Conservation (phyloP, 1,140 invertebrate genomes). For the Microvelia longipes region DNA sequence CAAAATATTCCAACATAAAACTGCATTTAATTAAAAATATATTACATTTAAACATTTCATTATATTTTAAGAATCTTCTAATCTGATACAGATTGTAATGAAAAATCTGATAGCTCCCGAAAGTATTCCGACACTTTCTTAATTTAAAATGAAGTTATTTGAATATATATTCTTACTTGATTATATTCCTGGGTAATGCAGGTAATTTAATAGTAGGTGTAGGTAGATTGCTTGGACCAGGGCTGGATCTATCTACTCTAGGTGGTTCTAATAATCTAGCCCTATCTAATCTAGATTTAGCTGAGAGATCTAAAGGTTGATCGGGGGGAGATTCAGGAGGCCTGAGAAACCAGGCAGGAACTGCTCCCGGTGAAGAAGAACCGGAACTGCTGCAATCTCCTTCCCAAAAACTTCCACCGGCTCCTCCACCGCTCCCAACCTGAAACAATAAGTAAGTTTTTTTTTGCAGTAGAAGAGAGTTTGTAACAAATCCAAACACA, state of each 20-base stretch:
- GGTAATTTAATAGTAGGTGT: conserved; percentile 15
- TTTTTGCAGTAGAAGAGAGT: too few relatives aligned
- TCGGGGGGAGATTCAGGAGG: conserved; percentile 20
- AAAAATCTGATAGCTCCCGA: conserved; percentile 17
- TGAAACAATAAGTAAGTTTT: too few relatives aligned
- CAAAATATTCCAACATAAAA: too few relatives aligned
- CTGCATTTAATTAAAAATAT: too few relatives aligned
- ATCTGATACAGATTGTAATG: conserved; percentile 11
- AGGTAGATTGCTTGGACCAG: conserved; percentile 25
- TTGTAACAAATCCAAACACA: too few relatives aligned
- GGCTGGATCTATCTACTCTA: conserved; percentile 25
- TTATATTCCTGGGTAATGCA: conserved; percentile 40
- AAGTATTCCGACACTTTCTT: too few relatives aligned
- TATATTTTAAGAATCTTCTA: not conserved
- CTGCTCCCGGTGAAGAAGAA: not conserved
- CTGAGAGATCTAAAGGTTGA: conserved; percentile 34
- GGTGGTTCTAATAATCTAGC: conserved; percentile 25
- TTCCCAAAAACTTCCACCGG: conserved; percentile 39
- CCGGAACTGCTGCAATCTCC: conserved; percentile 38
- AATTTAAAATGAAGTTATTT: too few relatives aligned
- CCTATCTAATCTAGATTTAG: conserved; percentile 36
- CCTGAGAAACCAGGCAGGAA: conserved; percentile 26
- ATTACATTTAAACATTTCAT: too few relatives aligned
- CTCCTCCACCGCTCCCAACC: not conserved
- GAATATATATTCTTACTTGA: conserved; percentile 57